Base-by-base conservation (phyloP, 2,113 vertebrate genomes). In the Plectropomus leopardus region DNA sequence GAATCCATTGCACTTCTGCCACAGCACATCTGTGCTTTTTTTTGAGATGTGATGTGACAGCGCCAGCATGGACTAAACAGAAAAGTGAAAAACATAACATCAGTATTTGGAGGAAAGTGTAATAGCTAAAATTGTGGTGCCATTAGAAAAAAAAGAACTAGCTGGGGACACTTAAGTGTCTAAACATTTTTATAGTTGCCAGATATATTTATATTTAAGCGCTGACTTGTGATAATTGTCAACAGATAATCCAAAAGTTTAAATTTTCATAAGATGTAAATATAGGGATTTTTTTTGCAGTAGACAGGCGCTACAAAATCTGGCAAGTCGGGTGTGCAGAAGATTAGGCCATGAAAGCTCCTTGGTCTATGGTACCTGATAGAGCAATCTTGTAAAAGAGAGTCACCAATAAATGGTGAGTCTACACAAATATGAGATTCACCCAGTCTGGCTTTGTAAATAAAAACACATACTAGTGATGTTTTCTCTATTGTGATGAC, bases 291-390 rank as follows among this genome's bases (percentile, higher is more conserved):
- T 28, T 61, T 28, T 48, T 61, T 26, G 19, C 5, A 0, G 3
- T n/a, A 42, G 21, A 4, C 51, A 50, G 4, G 16, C 32, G 0
- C 17, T 28, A 45, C 40, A 23, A 54, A 58, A 72, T 58, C 26
- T 21, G 32, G 28, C 8, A 16, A 21, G 11, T 4, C 8, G 0
- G 6, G 15, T n/a, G 13, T 13, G 47, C 45, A 40, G 50, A 45
- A 44, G 42, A 68, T 68, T 42, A 61, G 30, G 54, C 63, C 45
- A 7, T 65, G 51, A 58, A 51, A 51, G n/a, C 48, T 51, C 55
- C 30, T 7, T 3, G 3, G 50, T 51, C 23, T 3, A 19, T 19
- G 1, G 3, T 23, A 66, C 16, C 50, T 65, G 26, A 45, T 10
- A 59, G 10, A 53, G 47, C 16, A 32, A 40, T 48, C 15, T 28